Evolutionary conservation across 2,888 invertebrate species (phyloP).

Genomic region (Amphipoea lucens): DNA sequence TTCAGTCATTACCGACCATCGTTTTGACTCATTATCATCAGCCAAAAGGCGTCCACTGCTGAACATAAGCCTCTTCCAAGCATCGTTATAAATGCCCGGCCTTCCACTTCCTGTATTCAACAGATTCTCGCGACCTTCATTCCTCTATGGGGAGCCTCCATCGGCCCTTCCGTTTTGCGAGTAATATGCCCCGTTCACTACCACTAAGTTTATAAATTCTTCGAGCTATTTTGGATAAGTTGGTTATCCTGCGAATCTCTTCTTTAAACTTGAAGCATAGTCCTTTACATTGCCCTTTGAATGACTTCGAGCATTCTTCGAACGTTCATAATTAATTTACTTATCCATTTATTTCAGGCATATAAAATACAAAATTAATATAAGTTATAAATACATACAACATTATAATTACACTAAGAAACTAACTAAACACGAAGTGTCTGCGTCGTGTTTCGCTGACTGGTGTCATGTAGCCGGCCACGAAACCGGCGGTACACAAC

Average conservation of each 20-base stretch:
- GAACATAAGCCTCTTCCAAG: neutral
- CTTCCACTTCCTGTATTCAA: no score
- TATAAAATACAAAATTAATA: no score
- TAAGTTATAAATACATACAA: no score
- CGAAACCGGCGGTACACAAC: no score
- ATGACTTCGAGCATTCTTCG: fast-evolving
- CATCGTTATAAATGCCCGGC: neutral
- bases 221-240: neutral
- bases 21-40: constrained; percentile 81
- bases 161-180: neutral
- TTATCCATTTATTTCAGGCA: no score
- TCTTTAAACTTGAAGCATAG: neutral
- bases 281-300: neutral
- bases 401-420: no score
- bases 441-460: no score
- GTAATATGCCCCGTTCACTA: neutral
- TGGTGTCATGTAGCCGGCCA: no score
- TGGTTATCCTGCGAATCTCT: neutral
- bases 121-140: neutral
- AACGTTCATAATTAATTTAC: neutral
- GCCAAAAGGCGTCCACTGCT: neutral
- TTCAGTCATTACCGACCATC: constrained; percentile 39
- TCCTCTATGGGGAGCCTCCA: neutral
- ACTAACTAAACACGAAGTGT: no score
- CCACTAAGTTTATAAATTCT: neutral